Base-by-base conservation (phyloP, 2,113 vertebrate species). In the Puma concolor region DNA sequence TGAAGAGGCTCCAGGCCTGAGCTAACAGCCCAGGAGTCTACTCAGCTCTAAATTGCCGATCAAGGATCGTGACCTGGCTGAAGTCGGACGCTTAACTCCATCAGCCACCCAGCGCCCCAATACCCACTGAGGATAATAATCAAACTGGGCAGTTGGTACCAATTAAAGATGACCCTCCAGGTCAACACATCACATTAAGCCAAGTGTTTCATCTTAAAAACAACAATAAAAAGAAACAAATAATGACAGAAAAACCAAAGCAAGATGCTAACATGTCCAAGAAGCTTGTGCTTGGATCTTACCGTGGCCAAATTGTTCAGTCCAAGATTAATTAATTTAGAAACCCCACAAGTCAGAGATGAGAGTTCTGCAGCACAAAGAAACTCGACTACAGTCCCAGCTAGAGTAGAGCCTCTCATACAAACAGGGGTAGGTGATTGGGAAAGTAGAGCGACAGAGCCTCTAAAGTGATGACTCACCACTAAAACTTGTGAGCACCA, bases 251-350 rank as follows among this genome's bases (percentile, higher is more conserved):
- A 82, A 99, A 99, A 52, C 84, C 95, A 52, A 99, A 97, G 33
- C 95, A 97, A 82, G 93, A 38, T 86, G 69, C 74, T 36, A 60
- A 5, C 0, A 1, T 95, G 38, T 93, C 98, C 93, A 99, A 99
- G 95, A 99, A 99, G 97, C 96, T 98, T 66, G 97, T 98, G 7
- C 99, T 98, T 25, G 99, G 99, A 63, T 98, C 98, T 41, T 99
- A 99, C 64, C 99, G 99, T 98, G 99, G 99, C 69, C 99, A 98
- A 89, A 98, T 99, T 82, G 97, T 99, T 41, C 99, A 99, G 82
- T 99, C 99, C 29, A 99, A 99, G 98, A 98, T 99, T 38, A 99
- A 99, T 88, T 99, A 99, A 17, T 99, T 99, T 97, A 98, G 99
- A 98, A 99, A 99, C 97, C 96, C 98, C 92, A n/a, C 88, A 88